These are phyloP conservation scores for Suncus etruscus DNA, from an alignment of 2,113 vertebrate species.

Conservation along the genomic window DNA sequence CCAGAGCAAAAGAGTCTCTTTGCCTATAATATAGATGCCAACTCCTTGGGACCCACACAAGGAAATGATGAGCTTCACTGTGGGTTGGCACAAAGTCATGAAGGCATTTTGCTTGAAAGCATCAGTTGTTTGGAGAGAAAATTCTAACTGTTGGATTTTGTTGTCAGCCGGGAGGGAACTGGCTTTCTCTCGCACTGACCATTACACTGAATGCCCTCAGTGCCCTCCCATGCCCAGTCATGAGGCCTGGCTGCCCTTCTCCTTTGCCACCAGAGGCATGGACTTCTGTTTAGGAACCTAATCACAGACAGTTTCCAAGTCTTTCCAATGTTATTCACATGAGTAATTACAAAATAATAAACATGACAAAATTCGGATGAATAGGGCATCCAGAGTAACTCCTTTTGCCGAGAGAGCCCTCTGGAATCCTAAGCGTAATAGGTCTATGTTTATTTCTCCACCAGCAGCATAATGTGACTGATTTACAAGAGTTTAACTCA, in stretches of 20 bases:
- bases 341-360: conserved; percentile 86
- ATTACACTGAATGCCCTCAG: fast-evolving
- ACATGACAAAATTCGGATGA: conserved; percentile 86
- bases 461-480: conserved; percentile 89
- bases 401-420: conserved; percentile 80
- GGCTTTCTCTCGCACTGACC: conserved; percentile 71
- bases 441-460: conserved; percentile 89
- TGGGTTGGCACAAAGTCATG: conserved; percentile 69
- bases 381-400: conserved; percentile 79
- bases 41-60: conserved; percentile 54
- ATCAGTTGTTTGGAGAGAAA: conserved; percentile 56
- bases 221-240: neutral
- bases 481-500: conserved; percentile 93
- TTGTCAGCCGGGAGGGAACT: conserved; percentile 64
- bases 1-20: conserved; percentile 71
- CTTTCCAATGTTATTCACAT: conserved; percentile 69
- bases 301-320: conserved; percentile 79
- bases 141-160: conserved; percentile 56
- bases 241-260: neutral
- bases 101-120: conserved; percentile 79
- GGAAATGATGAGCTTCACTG: neutral
- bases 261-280: conserved; percentile 38
- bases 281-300: conserved; percentile 74
- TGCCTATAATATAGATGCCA: conserved; percentile 63
- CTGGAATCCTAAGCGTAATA: conserved; percentile 87